A percentile compares a stretch with the other conserved stretches of the same genome.
phyloP scores from a whole-genome alignment of 2,113 vertebrate species.

The Aythya baeri region DNA sequence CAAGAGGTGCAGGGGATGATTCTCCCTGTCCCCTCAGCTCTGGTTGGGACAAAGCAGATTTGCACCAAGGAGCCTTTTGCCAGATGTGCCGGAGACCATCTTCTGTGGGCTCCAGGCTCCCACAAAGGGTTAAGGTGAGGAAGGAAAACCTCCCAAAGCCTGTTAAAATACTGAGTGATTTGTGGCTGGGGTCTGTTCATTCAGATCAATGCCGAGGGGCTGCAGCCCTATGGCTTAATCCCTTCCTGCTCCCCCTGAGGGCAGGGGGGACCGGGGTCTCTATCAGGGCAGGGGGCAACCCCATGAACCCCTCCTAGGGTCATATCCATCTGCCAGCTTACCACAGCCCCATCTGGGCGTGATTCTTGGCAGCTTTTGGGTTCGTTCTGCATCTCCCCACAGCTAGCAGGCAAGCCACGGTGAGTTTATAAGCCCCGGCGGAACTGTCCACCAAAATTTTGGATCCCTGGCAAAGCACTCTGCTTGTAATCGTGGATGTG shows the following conservation, averaged over 20 bases:
- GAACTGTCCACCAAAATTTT: not conserved
- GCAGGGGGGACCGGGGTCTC: not conserved
- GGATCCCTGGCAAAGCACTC: conserved; percentile 15
- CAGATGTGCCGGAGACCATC: not conserved
- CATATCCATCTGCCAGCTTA: not conserved
- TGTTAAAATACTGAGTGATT: not conserved
- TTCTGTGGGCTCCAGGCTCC: not conserved
- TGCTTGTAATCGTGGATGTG: not conserved
- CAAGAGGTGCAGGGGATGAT: not conserved
- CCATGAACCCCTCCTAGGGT: not conserved
- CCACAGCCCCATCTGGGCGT: not conserved
- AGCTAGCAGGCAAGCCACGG: not conserved
- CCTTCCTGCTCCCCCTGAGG: not conserved
- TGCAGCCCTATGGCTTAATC: not conserved
- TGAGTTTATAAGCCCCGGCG: not conserved
- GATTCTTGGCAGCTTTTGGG: conserved; percentile 27
- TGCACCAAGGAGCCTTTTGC: fast-evolving
- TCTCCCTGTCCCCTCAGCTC: not conserved
- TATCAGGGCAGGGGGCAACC: not conserved
- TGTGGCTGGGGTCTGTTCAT: not conserved
- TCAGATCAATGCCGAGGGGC: fast-evolving
- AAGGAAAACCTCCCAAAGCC: not conserved
- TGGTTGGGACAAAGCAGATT: not conserved
- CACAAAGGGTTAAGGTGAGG: not conserved
- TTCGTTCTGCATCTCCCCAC: conserved; percentile 14